Percentiles rank a stretch among this genome's conserved stretches.
These are phyloP conservation scores for Tenualosa ilisha DNA, from an alignment of 2,797 vertebrate species.

Conservation along the genomic window DNA sequence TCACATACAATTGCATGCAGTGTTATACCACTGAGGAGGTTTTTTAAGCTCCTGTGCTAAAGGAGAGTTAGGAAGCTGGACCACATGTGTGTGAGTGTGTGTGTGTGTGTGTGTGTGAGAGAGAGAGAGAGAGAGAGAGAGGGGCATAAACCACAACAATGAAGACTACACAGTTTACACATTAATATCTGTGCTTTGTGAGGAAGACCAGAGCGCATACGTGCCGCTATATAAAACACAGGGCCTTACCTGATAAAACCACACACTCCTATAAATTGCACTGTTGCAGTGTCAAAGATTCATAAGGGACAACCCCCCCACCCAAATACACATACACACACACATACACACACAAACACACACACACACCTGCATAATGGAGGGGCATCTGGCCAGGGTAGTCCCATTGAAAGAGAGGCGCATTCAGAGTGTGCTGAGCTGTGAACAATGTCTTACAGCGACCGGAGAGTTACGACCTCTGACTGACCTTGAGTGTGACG, in stretches of 20 bases:
- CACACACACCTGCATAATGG: constrained; percentile 36
- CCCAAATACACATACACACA: constrained; percentile 49
- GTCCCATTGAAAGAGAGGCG: background rate
- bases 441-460: background rate
- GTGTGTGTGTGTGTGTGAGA: background rate
- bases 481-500: background rate
- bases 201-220: background rate
- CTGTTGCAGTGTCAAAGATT: background rate
- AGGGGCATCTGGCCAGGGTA: background rate
- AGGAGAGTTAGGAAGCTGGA: no score
- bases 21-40: background rate
- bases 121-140: background rate
- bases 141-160: background rate
- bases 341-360: constrained; percentile 62
- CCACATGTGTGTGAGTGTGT: background rate
- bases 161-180: background rate
- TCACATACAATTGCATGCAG: background rate
- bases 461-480: background rate
- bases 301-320: background rate
- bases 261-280: background rate
- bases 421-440: background rate
- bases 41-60: background rate
- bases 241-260: background rate
- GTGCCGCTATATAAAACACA: background rate
- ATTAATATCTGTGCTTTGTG: background rate